Conservation (phyloP, 2,797 vertebrate species). For the Myotis planiceps region DNA sequence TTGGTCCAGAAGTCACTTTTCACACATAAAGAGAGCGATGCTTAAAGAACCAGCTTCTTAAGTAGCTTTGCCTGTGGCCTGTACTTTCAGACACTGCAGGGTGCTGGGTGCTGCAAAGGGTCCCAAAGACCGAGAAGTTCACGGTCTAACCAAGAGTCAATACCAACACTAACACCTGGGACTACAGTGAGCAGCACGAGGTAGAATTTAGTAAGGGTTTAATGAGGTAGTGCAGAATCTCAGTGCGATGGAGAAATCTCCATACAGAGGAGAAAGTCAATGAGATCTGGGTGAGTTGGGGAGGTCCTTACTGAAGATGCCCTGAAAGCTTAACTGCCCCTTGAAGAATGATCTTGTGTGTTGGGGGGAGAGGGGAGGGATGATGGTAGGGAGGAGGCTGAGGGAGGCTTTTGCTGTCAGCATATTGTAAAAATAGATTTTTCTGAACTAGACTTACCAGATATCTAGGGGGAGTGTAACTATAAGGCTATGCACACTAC, state of each 20-base stretch:
- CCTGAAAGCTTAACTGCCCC: neutral
- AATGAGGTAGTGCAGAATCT: neutral
- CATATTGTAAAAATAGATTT: neutral
- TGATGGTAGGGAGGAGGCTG: neutral
- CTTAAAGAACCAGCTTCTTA: neutral
- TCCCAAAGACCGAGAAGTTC: neutral
- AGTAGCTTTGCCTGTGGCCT: neutral
- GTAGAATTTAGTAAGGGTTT: neutral
- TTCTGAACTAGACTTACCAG: neutral
- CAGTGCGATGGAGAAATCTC: neutral
- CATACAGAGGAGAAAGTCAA: neutral
- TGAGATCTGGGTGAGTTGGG: neutral
- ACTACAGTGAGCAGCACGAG: neutral
- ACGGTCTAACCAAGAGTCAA: neutral
- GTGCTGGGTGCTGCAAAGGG: neutral
- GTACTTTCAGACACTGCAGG: neutral
- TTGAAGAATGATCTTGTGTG: neutral
- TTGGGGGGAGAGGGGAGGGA: neutral
- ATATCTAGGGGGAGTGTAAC: neutral
- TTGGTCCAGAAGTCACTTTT: constrained; percentile 14
- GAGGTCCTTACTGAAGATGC: neutral
- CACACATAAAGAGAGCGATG: neutral
- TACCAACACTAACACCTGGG: no score
- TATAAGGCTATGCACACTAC: neutral
- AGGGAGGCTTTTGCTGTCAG: neutral